Evolutionary conservation across 2,888 invertebrate species (phyloP).

Genomic region (Leucoma salicis): DNA sequence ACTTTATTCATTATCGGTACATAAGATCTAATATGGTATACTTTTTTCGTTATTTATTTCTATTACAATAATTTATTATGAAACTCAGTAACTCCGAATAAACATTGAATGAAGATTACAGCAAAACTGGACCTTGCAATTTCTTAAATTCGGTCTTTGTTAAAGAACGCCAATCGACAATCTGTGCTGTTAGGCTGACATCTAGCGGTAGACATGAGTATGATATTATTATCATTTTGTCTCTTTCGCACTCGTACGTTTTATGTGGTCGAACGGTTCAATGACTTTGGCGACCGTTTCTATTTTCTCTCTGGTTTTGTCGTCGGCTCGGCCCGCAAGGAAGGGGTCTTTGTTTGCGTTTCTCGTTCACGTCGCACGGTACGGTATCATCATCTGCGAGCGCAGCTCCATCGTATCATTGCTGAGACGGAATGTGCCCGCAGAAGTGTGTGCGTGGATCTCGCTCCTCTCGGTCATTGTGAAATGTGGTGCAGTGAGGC

Average conservation of each 20-base stretch:
- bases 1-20: no score
- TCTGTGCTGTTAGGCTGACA: constrained; percentile 40
- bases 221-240: constrained; percentile 34
- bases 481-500: constrained; percentile 74
- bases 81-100: no score
- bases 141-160: constrained; percentile 51
- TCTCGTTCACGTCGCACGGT: constrained; percentile 78
- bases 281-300: constrained; percentile 81
- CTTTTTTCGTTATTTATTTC: no score
- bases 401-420: constrained; percentile 65
- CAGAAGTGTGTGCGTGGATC: constrained; percentile 77
- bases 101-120: no score
- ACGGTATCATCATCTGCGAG: constrained; percentile 69
- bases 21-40: no score
- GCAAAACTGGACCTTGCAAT: no score
- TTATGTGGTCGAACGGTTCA: constrained; percentile 74
- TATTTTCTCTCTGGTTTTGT: constrained; percentile 82
- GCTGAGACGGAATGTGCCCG: constrained; percentile 79
- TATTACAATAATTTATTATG: no score
- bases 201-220: constrained; percentile 42
- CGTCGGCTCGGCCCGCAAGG: constrained; percentile 69
- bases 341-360: constrained; percentile 81
- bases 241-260: constrained; percentile 68
- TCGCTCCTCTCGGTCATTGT: constrained; percentile 76
- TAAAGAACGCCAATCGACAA: constrained; percentile 33